Conservation (phyloP, 1,140 invertebrate species). For the Frieseomelitta varia region DNA sequence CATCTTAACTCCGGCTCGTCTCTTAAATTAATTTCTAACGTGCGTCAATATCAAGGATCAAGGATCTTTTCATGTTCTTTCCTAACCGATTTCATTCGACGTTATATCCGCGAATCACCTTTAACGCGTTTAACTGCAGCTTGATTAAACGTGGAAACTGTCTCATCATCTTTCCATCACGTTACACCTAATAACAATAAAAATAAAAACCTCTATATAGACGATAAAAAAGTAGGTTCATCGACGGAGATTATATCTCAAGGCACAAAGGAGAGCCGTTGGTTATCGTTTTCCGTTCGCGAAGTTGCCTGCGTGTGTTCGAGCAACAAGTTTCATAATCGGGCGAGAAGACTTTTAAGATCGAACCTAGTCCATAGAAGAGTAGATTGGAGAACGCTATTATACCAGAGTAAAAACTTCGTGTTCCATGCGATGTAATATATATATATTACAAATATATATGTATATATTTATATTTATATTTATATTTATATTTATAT, state of each 20-base stretch:
- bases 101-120: not conserved
- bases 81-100: not conserved
- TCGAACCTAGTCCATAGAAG: not conserved
- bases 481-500: too few relatives aligned
- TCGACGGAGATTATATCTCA: not conserved
- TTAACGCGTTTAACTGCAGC: not conserved
- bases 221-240: not conserved
- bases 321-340: slow-evolving; percentile 12
- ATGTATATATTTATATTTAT: too few relatives aligned
- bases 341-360: not conserved
- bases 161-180: not conserved
- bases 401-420: not conserved
- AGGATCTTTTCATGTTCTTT: not conserved
- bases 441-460: too few relatives aligned
- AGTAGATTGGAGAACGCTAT: not conserved
- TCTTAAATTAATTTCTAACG: too few relatives aligned
- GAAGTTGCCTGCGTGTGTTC: not conserved
- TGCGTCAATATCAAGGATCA: too few relatives aligned
- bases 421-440: too few relatives aligned
- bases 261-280: not conserved
- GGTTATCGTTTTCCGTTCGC: not conserved
- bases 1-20: too few relatives aligned
- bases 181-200: not conserved
- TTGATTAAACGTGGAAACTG: not conserved
- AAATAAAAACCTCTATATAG: not conserved